phyloP scores from a whole-genome alignment of 2,113 vertebrate species.

The Tychaedon coryphoeus region DNA sequence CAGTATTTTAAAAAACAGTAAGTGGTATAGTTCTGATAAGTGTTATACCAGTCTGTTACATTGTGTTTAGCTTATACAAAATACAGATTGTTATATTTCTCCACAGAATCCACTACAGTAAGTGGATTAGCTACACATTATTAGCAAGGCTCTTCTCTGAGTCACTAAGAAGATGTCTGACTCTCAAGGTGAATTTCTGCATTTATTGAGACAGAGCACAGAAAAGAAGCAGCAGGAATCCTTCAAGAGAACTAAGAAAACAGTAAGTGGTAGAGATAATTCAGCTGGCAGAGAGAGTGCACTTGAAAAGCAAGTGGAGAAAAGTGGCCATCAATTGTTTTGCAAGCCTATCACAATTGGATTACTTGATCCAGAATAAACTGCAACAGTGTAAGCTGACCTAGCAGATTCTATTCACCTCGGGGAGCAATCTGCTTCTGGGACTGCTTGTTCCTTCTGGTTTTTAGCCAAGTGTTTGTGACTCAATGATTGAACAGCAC shows the following conservation, averaged over 20 bases:
- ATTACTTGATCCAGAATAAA: constrained; percentile 17
- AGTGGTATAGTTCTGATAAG: neutral
- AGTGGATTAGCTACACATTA: neutral
- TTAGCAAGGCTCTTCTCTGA: neutral
- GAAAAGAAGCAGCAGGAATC: neutral
- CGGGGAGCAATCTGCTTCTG: neutral
- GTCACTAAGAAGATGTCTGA: neutral
- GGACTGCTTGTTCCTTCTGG: neutral
- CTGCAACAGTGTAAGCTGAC: neutral
- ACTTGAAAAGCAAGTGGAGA: neutral
- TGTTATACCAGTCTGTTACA: neutral
- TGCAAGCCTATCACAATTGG: neutral
- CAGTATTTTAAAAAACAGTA: neutral
- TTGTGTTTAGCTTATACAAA: neutral
- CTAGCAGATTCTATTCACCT: neutral
- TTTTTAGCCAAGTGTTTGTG: neutral
- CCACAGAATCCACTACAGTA: neutral
- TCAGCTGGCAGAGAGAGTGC: neutral
- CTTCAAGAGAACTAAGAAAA: neutral
- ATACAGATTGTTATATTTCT: neutral
- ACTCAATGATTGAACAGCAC: neutral
- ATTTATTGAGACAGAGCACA: neutral
- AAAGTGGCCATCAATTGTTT: neutral
- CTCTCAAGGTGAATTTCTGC: neutral
- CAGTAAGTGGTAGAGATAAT: neutral